Percentiles rank a stretch among this genome's conserved stretches.
Conservation (phyloP, 2,888 invertebrate genomes). For the Cylloceria caligata region DNA sequence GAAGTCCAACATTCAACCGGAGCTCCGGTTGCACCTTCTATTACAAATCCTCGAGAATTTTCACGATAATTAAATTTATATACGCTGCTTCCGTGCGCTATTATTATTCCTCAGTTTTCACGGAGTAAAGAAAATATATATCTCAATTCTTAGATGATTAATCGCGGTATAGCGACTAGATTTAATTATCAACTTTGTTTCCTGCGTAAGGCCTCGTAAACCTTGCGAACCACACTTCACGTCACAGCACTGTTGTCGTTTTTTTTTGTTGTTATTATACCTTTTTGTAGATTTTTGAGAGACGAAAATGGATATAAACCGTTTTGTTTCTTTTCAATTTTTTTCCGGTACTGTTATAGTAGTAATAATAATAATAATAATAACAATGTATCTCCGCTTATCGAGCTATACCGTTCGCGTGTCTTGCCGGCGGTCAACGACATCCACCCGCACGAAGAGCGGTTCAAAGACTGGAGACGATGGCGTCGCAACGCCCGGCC, state of each 20-base stretch:
- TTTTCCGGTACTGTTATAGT: background rate
- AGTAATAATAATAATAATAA: too few relatives aligned
- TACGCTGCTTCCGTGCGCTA: background rate
- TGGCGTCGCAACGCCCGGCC: constrained; percentile 82
- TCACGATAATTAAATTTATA: background rate
- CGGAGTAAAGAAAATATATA: background rate
- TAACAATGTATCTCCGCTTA: background rate
- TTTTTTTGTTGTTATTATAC: background rate
- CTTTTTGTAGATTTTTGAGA: background rate
- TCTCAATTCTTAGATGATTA: background rate
- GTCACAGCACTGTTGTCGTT: background rate
- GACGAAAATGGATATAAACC: background rate
- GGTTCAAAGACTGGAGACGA: constrained; percentile 79
- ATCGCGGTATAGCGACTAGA: background rate
- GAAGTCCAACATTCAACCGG: background rate
- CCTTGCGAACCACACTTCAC: constrained; percentile 7
- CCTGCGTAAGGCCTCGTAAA: background rate
- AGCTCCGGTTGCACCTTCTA: too few relatives aligned
- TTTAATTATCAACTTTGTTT: constrained; percentile 7
- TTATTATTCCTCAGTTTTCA: too few relatives aligned
- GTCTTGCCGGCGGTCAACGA: constrained; percentile 56
- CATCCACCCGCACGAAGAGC: constrained; percentile 75
- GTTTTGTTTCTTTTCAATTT: background rate
- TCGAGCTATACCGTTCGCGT: constrained; percentile 43
- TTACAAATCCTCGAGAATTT: background rate